Conservation (phyloP, 1,140 invertebrate species). For the Anadara kagoshimensis region DNA sequence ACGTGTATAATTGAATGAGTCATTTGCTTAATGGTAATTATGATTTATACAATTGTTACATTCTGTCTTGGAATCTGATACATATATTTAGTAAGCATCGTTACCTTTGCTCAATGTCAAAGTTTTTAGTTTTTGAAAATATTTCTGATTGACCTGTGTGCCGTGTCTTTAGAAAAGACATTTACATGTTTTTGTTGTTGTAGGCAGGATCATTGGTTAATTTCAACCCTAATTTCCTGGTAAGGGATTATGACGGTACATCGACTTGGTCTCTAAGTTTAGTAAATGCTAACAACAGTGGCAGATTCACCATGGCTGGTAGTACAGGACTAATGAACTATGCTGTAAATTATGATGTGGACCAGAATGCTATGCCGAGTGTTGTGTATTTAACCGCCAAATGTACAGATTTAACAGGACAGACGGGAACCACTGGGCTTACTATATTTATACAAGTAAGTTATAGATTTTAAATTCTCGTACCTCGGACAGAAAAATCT, state of each 20-base stretch:
- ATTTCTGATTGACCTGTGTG: too few relatives aligned
- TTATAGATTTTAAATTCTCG: too few relatives aligned
- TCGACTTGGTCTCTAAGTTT: constrained; percentile 21
- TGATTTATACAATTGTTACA: too few relatives aligned
- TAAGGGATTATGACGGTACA: constrained; percentile 23
- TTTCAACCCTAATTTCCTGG: constrained; percentile 26
- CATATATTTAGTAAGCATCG: too few relatives aligned
- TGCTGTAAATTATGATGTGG: constrained; percentile 30
- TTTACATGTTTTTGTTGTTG: not conserved
- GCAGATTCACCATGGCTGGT: constrained; percentile 18
- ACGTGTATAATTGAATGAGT: too few relatives aligned
- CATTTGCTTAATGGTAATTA: too few relatives aligned
- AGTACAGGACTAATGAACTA: constrained; percentile 21
- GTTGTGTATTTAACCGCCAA: constrained; percentile 13
- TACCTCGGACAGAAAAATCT: too few relatives aligned
- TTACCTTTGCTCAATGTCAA: too few relatives aligned
- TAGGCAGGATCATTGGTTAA: not conserved
- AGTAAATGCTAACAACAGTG: constrained; percentile 34
- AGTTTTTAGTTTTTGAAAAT: too few relatives aligned
- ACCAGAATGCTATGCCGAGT: constrained; percentile 20
- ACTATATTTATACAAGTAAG: constrained; percentile 30
- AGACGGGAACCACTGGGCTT: constrained; percentile 24
- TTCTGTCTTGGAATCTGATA: too few relatives aligned
- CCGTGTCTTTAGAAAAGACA: too few relatives aligned
- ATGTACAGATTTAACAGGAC: constrained; percentile 19